These are phyloP conservation scores for Adrianichthys oophorus DNA, from an alignment of 2,797 vertebrate genomes.

Conservation along the genomic window DNA sequence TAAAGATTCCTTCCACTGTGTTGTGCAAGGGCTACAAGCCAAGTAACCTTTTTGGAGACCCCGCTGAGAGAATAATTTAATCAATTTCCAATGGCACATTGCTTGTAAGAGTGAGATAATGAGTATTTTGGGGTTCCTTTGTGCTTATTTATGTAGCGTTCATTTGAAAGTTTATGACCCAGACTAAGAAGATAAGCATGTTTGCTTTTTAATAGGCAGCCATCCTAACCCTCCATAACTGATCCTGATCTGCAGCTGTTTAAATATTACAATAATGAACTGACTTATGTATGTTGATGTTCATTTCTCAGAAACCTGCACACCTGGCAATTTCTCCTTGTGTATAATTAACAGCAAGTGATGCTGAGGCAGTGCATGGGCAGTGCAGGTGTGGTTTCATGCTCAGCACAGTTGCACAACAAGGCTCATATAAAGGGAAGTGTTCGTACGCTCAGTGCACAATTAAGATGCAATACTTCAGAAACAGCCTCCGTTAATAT, in stretches of 20 bases:
- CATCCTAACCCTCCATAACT: slow-evolving; percentile 47
- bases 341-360: slow-evolving; percentile 15
- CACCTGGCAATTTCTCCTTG: slow-evolving; percentile 37
- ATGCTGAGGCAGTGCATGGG: slow-evolving; percentile 9
- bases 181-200: slow-evolving; percentile 44
- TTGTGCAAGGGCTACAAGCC: slow-evolving; percentile 42
- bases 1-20: slow-evolving; percentile 37
- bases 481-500: too few species aligned
- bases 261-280: slow-evolving; percentile 60
- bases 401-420: not conserved
- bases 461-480: too few species aligned
- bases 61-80: slow-evolving; percentile 60
- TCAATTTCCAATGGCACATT: slow-evolving; percentile 56
- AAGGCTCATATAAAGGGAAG: too few species aligned
- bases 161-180: slow-evolving; percentile 45
- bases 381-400: slow-evolving; percentile 5
- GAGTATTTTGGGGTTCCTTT: slow-evolving; percentile 49
- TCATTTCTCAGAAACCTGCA: slow-evolving; percentile 53
- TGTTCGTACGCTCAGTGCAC: too few species aligned
- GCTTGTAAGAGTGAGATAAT: slow-evolving; percentile 58
- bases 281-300: slow-evolving; percentile 54
- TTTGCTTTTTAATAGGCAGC: slow-evolving; percentile 53
- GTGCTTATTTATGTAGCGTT: slow-evolving; percentile 53
- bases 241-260: slow-evolving; percentile 55
- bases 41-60: slow-evolving; percentile 60